Conservation (phyloP, 2,888 invertebrate species). For the Drosophila siamana region DNA sequence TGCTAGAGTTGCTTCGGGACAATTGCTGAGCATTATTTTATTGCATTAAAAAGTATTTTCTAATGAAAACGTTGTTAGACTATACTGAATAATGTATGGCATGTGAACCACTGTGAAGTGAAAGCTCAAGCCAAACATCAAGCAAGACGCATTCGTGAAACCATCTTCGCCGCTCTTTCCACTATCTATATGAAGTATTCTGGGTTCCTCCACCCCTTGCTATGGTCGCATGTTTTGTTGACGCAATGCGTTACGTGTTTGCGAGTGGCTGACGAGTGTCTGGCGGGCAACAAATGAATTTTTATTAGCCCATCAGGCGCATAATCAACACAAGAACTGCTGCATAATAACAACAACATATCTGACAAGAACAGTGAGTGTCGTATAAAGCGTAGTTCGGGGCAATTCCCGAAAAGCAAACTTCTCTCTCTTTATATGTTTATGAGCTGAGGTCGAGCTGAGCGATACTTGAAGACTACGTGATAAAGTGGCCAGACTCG, state of each 20-base stretch:
- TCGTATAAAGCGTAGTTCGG: background rate
- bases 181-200: background rate
- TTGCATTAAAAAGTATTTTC: too few relatives aligned
- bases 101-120: conserved; percentile 45
- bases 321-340: conserved; percentile 71
- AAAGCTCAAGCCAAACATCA: conserved; percentile 4
- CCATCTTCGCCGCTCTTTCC: background rate
- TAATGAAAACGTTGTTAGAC: too few relatives aligned
- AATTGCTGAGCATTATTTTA: too few relatives aligned
- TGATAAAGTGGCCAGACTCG: conserved; percentile 74
- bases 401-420: conserved; percentile 23
- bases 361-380: conserved; percentile 55
- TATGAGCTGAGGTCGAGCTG: conserved; percentile 34
- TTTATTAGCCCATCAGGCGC: conserved; percentile 74
- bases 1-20: too few relatives aligned
- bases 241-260: conserved; percentile 58
- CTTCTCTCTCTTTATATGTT: conserved; percentile 21
- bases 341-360: conserved; percentile 73
- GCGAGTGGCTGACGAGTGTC: conserved; percentile 30
- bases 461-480: conserved; percentile 72
- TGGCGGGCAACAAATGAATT: conserved; percentile 70
- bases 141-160: conserved; percentile 28
- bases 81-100: too few relatives aligned
- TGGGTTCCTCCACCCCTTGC: background rate
- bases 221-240: conserved; percentile 34